phyloP scores from a whole-genome alignment of 92 coral and sea anemone species.

The Plumapathes pennacea region DNA sequence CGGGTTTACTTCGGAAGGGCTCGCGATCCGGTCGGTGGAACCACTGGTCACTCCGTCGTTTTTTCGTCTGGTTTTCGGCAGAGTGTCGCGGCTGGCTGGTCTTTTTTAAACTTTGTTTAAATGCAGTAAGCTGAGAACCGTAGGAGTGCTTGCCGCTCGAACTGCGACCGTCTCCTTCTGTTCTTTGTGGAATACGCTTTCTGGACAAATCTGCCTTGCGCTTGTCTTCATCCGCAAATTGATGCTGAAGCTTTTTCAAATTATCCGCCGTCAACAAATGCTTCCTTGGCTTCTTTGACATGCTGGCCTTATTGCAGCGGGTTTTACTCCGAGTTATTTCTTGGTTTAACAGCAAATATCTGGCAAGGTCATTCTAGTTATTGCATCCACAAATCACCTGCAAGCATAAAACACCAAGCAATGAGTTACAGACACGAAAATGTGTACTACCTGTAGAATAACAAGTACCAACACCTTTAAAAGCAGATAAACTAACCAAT shows the following conservation, averaged over 20 bases:
- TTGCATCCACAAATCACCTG: too few relatives aligned
- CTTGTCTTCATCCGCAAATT: slow-evolving; percentile 19
- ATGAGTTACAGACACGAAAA: too few relatives aligned
- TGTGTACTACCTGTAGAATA: too few relatives aligned
- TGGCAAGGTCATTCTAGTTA: too few relatives aligned
- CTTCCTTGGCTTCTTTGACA: too few relatives aligned
- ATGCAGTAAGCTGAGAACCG: slow-evolving; percentile 25
- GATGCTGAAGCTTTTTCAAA: slow-evolving; percentile 50
- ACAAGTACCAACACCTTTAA: too few relatives aligned
- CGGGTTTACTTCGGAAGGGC: slow-evolving; percentile 58
- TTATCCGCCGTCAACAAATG: slow-evolving; percentile 59
- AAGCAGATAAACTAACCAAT: too few relatives aligned
- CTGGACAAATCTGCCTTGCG: slow-evolving; percentile 11
- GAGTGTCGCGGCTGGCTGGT: too few relatives aligned
- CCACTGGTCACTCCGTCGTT: slow-evolving; percentile 11
- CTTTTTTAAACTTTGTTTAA: slow-evolving; percentile 9
- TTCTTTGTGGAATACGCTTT: slow-evolving; percentile 35
- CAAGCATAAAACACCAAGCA: too few relatives aligned
- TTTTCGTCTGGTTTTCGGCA: background rate
- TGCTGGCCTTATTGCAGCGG: too few relatives aligned
- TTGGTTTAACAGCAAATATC: too few relatives aligned
- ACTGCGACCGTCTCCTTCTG: slow-evolving; percentile 71
- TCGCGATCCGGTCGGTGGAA: slow-evolving; percentile 55
- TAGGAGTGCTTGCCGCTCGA: slow-evolving; percentile 31
- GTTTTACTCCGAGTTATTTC: too few relatives aligned